Evolutionary conservation across 2,888 invertebrate species (phyloP), one percentile per base, ranked within the genome.

Genomic region (Clusia tigrina): DNA sequence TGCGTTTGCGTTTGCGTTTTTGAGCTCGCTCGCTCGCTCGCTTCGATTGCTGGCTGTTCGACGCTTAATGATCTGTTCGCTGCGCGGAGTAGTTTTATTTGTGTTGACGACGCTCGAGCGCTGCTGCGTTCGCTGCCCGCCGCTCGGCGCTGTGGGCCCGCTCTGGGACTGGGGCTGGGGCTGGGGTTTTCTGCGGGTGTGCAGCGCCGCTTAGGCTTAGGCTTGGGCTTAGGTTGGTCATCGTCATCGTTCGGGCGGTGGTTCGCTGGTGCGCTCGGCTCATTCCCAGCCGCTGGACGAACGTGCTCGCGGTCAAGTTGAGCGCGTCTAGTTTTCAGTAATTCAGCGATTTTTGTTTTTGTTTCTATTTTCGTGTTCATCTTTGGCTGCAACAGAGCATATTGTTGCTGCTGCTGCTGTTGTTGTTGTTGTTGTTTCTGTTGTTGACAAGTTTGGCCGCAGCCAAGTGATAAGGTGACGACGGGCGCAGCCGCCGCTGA

Each of bases 241-340:
- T 48, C 59, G 23, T 10, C n/a, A 15, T 42, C 32, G 32, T 6
- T 9, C 6, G 32, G 32, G 32, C 12, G 6, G 51, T 52, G 65
- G 57, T 52, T 23, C 15, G 22, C 22, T 52, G 25, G 15, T 25
- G 24, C 24, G 22, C 38, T 57, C 10, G 57, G n/a, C n/a, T n/a
- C n/a, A n/a, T n/a, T n/a, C n/a, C n/a, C n/a, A n/a, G n/a, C n/a
- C n/a, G n/a, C 22, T 32, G 15, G 12, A 17, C 12, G 17, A 54
- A 17, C 18, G 22, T 24, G 24, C 71, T 65, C 72, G 70, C 75
- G 74, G 75, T 73, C 74, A 74, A 74, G 74, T 70, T 72, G 66
- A 72, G 65, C 74, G 65, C 68, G 67, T 72, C 68, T 52, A 42
- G 42, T 10, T 17, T 63, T 52, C 54, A 24, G 25, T 58, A 54